Conservation (phyloP, 92 coral and sea anemone species). For the Pocillopora grandis region DNA sequence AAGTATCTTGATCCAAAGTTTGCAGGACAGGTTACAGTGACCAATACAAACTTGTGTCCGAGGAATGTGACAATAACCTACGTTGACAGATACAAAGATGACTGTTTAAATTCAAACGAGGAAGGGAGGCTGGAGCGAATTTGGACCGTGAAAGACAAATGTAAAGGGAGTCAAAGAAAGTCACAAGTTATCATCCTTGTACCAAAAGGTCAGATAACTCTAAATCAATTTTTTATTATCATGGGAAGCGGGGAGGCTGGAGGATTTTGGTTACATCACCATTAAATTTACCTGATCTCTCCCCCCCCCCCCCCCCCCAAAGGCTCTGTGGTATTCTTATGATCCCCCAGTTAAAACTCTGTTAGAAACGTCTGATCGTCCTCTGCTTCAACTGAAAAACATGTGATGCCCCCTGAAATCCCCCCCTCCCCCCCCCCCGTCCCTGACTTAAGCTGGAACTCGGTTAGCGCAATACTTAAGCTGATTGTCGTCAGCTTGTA, state of each 20-base stretch:
- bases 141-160: slow-evolving; percentile 76
- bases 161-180: slow-evolving; percentile 42
- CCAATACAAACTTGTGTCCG: slow-evolving; percentile 7
- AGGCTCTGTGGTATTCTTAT: no score
- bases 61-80: slow-evolving; percentile 43
- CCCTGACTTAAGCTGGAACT: no score
- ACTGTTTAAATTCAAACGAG: slow-evolving; percentile 42
- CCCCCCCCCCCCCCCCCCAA: no score
- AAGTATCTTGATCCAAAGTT: slow-evolving; percentile 52
- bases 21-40: slow-evolving; percentile 38
- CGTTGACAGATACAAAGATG: slow-evolving; percentile 47
- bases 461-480: no score
- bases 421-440: no score
- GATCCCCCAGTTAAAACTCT: no score
- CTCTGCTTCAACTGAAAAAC: not conserved
- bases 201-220: slow-evolving; percentile 51
- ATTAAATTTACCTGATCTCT: no score
- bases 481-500: no score
- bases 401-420: not conserved
- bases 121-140: slow-evolving; percentile 60
- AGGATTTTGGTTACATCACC: no score
- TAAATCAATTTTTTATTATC: not conserved
- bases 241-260: no score
- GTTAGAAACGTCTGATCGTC: no score
- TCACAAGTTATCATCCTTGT: slow-evolving; percentile 64